These are phyloP conservation scores for Sturmia bella DNA, from an alignment of 2,888 invertebrate species.

Conservation along the genomic window DNA sequence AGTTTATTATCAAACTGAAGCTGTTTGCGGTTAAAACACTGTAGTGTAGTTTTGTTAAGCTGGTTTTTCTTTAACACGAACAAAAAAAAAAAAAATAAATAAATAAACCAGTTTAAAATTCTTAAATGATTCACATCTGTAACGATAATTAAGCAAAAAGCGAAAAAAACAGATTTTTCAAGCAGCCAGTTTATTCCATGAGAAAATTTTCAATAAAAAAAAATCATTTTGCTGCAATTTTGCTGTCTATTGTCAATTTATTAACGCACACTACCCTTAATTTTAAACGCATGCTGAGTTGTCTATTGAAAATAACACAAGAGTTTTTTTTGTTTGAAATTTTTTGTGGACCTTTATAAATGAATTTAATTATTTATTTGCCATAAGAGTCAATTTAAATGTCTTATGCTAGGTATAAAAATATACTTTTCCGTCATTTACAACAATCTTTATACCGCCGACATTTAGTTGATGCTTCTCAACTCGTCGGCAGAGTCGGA, in stretches of 20 bases:
- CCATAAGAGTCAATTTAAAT: no score
- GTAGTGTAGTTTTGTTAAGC: not conserved
- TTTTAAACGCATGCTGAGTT: not conserved
- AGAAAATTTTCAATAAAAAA: conserved; percentile 24
- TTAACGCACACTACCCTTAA: conserved; percentile 2
- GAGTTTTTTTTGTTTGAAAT: no score
- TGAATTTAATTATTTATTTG: no score
- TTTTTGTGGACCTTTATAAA: no score
- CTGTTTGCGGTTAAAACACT: no score
- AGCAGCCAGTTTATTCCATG: conserved; percentile 37
- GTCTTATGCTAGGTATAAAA: no score
- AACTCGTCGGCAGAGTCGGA: no score
- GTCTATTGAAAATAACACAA: not conserved
- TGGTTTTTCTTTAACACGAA: not conserved
- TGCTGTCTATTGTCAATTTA: conserved; percentile 27
- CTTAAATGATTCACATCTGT: conserved; percentile 44
- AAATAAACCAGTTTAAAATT: conserved; percentile 24
- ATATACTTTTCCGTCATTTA: no score
- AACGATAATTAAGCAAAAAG: conserved; percentile 39
- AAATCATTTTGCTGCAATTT: conserved; percentile 21
- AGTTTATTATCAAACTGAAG: not conserved
- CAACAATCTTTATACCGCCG: no score
- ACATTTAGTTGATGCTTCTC: no score
- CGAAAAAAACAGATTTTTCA: not conserved
- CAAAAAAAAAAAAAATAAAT: conserved; percentile 22